Evolutionary conservation across 2,888 invertebrate species (phyloP), one percentile per base, ranked within the genome.

Genomic region (Leptodirus hochenwartii): DNA sequence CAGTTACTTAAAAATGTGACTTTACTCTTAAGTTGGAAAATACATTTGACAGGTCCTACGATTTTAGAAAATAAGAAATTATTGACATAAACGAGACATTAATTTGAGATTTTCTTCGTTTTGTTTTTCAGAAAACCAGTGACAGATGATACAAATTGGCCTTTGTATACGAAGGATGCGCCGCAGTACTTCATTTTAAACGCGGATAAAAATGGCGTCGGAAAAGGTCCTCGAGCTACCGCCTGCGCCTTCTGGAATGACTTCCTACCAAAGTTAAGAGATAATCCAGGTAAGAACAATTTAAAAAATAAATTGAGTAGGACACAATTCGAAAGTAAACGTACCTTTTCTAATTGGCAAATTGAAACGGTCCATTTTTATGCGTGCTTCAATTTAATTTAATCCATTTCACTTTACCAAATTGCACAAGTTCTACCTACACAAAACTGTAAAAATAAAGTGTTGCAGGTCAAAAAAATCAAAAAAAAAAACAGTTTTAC

Each of bases 221-320:
- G 69, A 25, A 60, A 64, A 54, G 80, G 88, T 34, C 78, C 85
- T 8, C 61, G 91, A 47, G 72, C 88, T 43, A 69, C 78, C 27
- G 73, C 85, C 27, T 95, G 95, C 58, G 84, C 88, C 31, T 95
- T 95, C 59, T 95, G 95, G 95, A 88, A 88, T 49, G 78, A 85
- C 45, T 90, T 91, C 59, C 65, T 95, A 50, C 91, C 91, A 37
- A 76, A 80, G 54, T 72, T 95, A 42, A 67, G 73, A 54, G 77
- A 75, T 61, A 64, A 68, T 54, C 62, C 67, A 58, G 68, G 72
- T 71, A 57, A 41, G 50, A 37, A 22, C 12, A 29, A 14, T 5
- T 17, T 17, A 10, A 8, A 20, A 20, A 4, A 29, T 17, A 29
- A 29, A 6, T 10, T 29, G 9, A 29, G n/a, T 9, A 23, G 5